Conservation (phyloP, 2,888 invertebrate species). For the Lutraria lutraria region DNA sequence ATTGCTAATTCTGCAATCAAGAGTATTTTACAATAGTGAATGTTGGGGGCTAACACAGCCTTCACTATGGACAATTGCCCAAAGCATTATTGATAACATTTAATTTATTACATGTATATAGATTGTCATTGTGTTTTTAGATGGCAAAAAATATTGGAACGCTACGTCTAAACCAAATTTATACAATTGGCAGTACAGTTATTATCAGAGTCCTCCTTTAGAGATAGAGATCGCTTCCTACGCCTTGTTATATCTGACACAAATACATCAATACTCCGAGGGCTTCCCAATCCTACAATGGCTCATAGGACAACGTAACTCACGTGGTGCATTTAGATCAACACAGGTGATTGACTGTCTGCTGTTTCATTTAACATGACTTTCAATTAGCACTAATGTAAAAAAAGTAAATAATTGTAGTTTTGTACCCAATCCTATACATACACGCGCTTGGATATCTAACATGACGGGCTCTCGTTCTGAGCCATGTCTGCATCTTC, state of each 20-base stretch:
- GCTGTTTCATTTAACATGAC: not conserved
- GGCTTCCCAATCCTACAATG: conserved; percentile 79
- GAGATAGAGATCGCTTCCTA: conserved; percentile 82
- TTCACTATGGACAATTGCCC: not conserved
- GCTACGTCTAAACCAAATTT: not conserved
- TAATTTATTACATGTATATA: not conserved
- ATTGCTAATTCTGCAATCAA: too few relatives aligned
- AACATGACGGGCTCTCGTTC: not conserved
- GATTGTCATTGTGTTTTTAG: not conserved
- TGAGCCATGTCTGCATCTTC: not conserved
- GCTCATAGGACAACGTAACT: conserved; percentile 78
- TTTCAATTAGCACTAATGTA: not conserved
- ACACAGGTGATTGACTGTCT: conserved; percentile 78
- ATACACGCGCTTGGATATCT: not conserved
- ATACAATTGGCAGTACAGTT: conserved; percentile 36
- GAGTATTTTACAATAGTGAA: not conserved
- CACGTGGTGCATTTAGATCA: conserved; percentile 82
- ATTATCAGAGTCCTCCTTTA: conserved; percentile 53
- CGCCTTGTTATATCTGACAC: conserved; percentile 78
- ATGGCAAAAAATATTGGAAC: conserved; percentile 57
- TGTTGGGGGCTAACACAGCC: not conserved
- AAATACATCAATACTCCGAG: conserved; percentile 58
- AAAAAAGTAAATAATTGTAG: not conserved
- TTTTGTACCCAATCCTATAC: not conserved
- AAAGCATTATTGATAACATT: not conserved